Conservation (phyloP, 2,113 vertebrate species). For the Sus scrofa region DNA sequence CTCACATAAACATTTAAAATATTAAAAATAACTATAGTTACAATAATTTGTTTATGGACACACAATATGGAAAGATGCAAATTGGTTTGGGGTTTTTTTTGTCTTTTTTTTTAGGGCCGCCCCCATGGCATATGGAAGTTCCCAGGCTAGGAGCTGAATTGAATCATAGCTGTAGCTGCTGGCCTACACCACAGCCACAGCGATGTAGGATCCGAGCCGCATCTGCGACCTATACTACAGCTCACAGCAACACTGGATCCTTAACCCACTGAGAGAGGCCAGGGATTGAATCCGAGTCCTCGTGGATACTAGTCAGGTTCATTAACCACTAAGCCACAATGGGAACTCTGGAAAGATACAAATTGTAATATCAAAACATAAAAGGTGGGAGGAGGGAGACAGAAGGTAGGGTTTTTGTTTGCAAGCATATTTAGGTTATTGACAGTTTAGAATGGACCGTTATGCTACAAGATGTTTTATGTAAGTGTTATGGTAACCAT, state of each 20-base stretch:
- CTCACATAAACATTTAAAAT: neutral
- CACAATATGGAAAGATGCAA: neutral
- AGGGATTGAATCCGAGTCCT: too few relatives aligned
- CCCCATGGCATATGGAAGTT: too few relatives aligned
- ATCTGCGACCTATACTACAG: too few relatives aligned
- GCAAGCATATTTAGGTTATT: neutral
- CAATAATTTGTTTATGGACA: neutral
- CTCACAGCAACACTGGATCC: too few relatives aligned
- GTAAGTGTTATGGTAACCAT: neutral
- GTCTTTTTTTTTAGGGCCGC: too few relatives aligned
- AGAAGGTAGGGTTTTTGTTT: neutral
- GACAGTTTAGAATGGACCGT: neutral
- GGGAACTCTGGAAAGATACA: neutral
- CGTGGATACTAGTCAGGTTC: too few relatives aligned
- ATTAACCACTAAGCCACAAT: too few relatives aligned
- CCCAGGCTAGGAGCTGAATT: too few relatives aligned
- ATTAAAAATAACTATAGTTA: constrained; percentile 6
- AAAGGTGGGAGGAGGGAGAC: neutral
- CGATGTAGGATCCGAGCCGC: too few relatives aligned
- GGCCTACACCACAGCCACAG: too few relatives aligned
- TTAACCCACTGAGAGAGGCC: too few relatives aligned
- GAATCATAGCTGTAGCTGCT: too few relatives aligned
- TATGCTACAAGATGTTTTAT: neutral
- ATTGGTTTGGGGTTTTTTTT: neutral
- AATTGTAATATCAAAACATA: neutral